Conservation (phyloP, 1,140 invertebrate species). For the Aphaenogaster ashmeadi region DNA sequence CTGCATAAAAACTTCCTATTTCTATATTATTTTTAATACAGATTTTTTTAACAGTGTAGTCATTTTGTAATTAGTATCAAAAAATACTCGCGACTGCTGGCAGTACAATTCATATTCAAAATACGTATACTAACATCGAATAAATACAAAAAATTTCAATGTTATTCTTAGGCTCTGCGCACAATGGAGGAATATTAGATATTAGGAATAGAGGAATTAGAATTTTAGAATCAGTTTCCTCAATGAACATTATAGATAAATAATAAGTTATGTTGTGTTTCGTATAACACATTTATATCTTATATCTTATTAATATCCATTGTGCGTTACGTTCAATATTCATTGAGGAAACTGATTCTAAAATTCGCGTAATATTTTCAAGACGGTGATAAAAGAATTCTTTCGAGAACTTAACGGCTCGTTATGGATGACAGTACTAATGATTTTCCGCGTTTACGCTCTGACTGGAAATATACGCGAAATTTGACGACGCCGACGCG, state of each 20-base stretch:
- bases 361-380: background rate
- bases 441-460: slow-evolving; percentile 34
- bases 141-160: background rate
- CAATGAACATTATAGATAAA: no score
- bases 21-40: no score
- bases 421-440: background rate
- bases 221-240: no score
- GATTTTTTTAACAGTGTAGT: no score
- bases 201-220: no score
- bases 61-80: background rate
- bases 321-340: no score
- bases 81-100: background rate
- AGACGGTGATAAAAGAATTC: background rate
- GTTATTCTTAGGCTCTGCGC: background rate
- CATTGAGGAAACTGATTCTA: no score
- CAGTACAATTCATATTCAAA: background rate
- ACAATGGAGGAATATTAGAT: no score
- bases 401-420: background rate
- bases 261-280: no score
- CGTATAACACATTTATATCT: no score
- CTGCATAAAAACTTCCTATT: no score
- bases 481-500: slow-evolving; percentile 22
- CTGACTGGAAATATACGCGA: background rate
- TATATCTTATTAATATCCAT: no score
- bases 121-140: background rate